phyloP scores from a whole-genome alignment of 2,113 vertebrate species.

The Sclerurus mexicanus region DNA sequence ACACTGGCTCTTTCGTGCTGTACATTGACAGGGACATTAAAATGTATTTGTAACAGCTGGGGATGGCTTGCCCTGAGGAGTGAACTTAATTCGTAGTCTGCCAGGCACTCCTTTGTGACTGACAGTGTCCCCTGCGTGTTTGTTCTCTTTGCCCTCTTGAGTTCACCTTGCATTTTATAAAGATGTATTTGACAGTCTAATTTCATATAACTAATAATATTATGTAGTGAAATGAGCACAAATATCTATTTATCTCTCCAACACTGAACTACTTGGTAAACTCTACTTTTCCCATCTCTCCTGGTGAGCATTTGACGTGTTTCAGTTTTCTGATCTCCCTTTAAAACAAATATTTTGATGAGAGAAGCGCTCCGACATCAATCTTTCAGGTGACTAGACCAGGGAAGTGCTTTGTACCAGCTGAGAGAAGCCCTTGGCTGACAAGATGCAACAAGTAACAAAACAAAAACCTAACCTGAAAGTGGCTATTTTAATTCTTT shows the following conservation, averaged over 20 bases:
- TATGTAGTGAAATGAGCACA: slow-evolving; percentile 56
- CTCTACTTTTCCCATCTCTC: neutral
- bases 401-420: neutral
- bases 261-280: slow-evolving; percentile 36
- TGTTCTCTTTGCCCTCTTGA: slow-evolving; percentile 47
- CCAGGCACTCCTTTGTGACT: slow-evolving; percentile 72
- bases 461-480: neutral
- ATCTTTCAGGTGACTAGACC: neutral
- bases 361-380: neutral
- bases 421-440: neutral
- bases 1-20: slow-evolving; percentile 8
- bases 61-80: slow-evolving; percentile 68
- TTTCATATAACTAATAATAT: slow-evolving; percentile 71
- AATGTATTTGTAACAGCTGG: slow-evolving; percentile 75
- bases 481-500: neutral
- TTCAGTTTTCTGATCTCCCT: neutral
- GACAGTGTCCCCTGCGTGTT: slow-evolving; percentile 74
- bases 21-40: slow-evolving; percentile 67
- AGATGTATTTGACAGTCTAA: slow-evolving; percentile 70
- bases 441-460: neutral
- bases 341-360: slow-evolving; percentile 8
- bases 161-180: slow-evolving; percentile 60
- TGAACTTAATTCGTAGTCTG: slow-evolving; percentile 76
- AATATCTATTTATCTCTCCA: slow-evolving; percentile 42
- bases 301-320: neutral